Base-by-base conservation (phyloP, 2,888 invertebrate species). In the Emmelina monodactyla region DNA sequence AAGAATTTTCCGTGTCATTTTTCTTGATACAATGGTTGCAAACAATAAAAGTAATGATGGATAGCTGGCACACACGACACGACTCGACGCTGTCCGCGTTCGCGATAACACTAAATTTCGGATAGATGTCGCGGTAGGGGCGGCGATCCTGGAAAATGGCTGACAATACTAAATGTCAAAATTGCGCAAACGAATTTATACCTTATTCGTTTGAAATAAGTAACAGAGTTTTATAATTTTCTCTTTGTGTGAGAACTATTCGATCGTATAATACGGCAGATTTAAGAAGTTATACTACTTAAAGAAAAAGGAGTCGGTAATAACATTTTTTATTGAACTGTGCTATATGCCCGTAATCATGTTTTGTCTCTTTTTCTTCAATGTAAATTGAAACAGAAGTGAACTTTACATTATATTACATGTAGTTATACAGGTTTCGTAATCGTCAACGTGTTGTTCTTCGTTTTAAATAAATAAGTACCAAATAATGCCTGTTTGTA, bases 81-180 rank as follows among this genome's bases (percentile, higher is more conserved):
- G 56, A 61, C 67, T 55, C 51, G 40, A 58, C 50, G 44, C 56
- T 47, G 50, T 43, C 55, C 62, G 60, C 60, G 71, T 55, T 63
- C 63, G 62, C 67, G 65, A 62, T 75, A 71, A 72, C 71, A 75
- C 76, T 76, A 69, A 73, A 71, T 52, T 63, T 47, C 42, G 50
- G 58, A 66, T 68, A 75, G 73, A 75, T 76, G 76, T 71, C 75
- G 73, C 67, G 54, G 46, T 61, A 54, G 51, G 53, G 55, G 62
- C 70, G 49, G 69, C 71, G 72, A 72, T 73, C 49, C 62, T 69
- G 56, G 67, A 72, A 76, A 72, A 76, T 76, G 76, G 78, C 75
- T 61, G 59, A 53, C 58, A 51, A 58, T 53, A 51, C 46, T 46
- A 64, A 51, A 58, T 62, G 70, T 72, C 71, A 71, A 67, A 62